Base-by-base conservation (phyloP, 2,113 vertebrate species). In the Pseudonaja textilis region DNA sequence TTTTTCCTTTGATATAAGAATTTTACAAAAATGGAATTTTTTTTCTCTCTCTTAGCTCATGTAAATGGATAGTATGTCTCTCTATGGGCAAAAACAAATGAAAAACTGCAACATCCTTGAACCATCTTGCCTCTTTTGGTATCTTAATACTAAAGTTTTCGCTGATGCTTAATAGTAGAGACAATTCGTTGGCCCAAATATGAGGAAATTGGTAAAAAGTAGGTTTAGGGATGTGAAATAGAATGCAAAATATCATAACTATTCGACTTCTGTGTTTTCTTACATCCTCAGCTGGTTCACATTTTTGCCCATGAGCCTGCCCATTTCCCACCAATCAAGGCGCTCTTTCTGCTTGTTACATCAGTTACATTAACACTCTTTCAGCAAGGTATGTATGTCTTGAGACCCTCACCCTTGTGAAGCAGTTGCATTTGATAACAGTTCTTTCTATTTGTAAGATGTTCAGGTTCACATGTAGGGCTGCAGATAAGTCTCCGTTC, bases 301-400 rank as follows among this genome's bases (percentile, higher is more conserved):
- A 99, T 99, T 97, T 99, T 99, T 97, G 98, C 99, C 94, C 99
- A 99, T 25, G 98, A 99, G 97, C 98, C 99, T 55, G 98, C 98
- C 94, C 98, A 99, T 97, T 99, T 99, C 95, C 98, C 99, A 92
- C 99, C 99, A 92, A 99, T 99, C 96, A 99, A 99, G 97, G 98
- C 99, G 93, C 98, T 99, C 95, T 99, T 99, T 98, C 98, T 99
- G 97, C 98, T 99, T 34, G 99, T 99, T 98, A 99, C 99, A 94
- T 99, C 99, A n/a, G 98, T 99, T 97, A 99, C 99, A 6, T 98
- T 99, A 95, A 98, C 98, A 95, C 98, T 99, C 96, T 99, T 99
- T 98, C 99, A 99, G 96, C 99, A 99, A 99, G 99, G 99, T 99
- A 99, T 9, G 98, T 98, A 90, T 88, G 47, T 92, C 93, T 64